phyloP scores from a whole-genome alignment of 2,888 invertebrate genomes.

The Diploptera punctata region DNA sequence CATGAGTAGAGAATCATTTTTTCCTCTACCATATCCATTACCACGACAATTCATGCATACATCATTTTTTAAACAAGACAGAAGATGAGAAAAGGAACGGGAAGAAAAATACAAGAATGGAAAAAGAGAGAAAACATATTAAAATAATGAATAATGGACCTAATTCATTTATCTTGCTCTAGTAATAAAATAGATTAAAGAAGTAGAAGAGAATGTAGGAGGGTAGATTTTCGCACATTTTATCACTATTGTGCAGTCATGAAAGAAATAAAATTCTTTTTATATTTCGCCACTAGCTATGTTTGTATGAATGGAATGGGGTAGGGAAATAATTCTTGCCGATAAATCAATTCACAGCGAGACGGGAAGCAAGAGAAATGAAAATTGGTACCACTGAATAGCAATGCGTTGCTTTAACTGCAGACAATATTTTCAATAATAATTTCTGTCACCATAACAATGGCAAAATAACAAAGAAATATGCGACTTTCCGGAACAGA shows the following conservation, averaged over 20 bases:
- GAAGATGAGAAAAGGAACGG: background rate
- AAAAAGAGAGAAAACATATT: background rate
- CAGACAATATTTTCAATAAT: background rate
- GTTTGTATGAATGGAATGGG: background rate
- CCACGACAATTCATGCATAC: background rate
- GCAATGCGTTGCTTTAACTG: background rate
- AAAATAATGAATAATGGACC: conserved; percentile 11
- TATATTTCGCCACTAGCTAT: background rate
- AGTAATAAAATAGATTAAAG: background rate
- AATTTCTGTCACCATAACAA: too few species aligned
- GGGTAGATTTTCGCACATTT: conserved; percentile 3
- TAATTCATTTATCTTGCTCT: background rate
- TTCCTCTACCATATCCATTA: background rate
- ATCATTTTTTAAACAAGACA: background rate
- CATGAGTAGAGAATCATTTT: background rate
- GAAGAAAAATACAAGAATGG: background rate
- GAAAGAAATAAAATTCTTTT: conserved; percentile 12
- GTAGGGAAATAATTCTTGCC: background rate
- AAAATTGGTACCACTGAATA: conserved; percentile 2
- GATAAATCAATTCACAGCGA: conserved; percentile 4
- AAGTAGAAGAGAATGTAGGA: background rate
- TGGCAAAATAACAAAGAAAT: too few species aligned
- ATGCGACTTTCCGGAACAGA: too few species aligned
- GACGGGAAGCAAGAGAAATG: background rate
- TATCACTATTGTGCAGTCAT: conserved; percentile 3